Evolutionary conservation across 2,797 vertebrate species (phyloP), one percentile per base, ranked within the genome.

Genomic region (Epinephelus awoara): DNA sequence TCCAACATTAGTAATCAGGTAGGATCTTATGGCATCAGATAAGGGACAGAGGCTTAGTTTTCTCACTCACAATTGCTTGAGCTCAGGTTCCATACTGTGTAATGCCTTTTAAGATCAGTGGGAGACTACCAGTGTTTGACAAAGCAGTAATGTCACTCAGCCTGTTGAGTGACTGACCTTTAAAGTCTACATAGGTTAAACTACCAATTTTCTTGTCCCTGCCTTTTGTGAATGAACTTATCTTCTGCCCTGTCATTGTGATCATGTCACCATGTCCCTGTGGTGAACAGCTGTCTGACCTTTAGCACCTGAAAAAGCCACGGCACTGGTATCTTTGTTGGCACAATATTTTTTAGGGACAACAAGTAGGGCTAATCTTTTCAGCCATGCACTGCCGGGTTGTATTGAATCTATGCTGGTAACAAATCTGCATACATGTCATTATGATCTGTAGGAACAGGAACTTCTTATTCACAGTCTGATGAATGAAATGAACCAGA

Each of bases 21-120:
- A 8, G 63, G 77, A 79, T 87, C 65, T 87, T 54, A 57, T 75
- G 62, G 76, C 77, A 67, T 21, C 63, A 52, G 67, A 83, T 82
- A 58, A 86, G 82, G 14, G 59, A 47, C 27, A 21, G 52, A 66
- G 67, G 68, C 18, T 72, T 75, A 18, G 72, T 68, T 70, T 76
- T 40, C 64, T 71, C 10, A 17, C 42, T 54, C 52, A 29, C 65
- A 82, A 74, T 82, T 46, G 51, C 50, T 72, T 29, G 7, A 62
- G 59, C 79, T 85, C 76, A 52, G 59, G 67, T 85, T 83, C 40
- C 63, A 19, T 19, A 17, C 68, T 34, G 66, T 82, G 74, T 64
- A 71, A 84, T 25, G 40, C 46, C 19, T 5, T 74, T 18, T 27
- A 49, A 42, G 57, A 62, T 72, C 71, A 40, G 61, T 14, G 25